phyloP scores from a whole-genome alignment of 2,888 invertebrate genomes.

The Latrodectus elegans region DNA sequence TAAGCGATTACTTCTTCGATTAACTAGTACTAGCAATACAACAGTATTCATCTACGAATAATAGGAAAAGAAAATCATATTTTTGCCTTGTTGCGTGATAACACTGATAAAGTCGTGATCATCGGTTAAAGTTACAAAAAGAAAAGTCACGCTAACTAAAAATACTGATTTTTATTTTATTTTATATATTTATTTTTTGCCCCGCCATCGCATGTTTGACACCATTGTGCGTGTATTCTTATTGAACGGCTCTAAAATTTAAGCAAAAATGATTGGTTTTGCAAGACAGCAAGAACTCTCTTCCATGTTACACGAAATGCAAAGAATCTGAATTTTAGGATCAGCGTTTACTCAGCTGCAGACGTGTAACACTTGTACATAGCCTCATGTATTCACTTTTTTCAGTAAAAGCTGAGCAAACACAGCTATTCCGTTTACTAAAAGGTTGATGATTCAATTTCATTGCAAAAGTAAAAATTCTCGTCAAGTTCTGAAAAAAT shows the following conservation, averaged over 20 bases:
- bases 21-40: no score
- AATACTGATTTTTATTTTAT: not conserved
- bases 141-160: not conserved
- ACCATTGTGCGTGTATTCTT: constrained; percentile 3
- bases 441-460: constrained; percentile 13
- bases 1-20: no score
- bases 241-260: not conserved
- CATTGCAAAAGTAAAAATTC: not conserved
- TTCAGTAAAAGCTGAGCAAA: constrained; percentile 22
- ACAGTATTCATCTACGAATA: no score
- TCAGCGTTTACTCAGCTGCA: constrained; percentile 28
- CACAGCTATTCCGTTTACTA: constrained; percentile 14
- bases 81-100: not conserved
- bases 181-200: not conserved
- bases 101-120: not conserved
- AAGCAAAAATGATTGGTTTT: not conserved
- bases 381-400: not conserved
- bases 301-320: constrained; percentile 21
- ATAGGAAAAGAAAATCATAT: not conserved
- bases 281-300: not conserved
- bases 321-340: constrained; percentile 10
- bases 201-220: not conserved
- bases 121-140: not conserved
- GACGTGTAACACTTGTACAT: constrained; percentile 7
- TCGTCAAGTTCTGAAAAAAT: no score